A percentile compares a stretch with the other conserved stretches of the same genome.
These are phyloP conservation scores for Xiphydria camelus DNA, from an alignment of 2,888 invertebrate species.

Conservation along the genomic window DNA sequence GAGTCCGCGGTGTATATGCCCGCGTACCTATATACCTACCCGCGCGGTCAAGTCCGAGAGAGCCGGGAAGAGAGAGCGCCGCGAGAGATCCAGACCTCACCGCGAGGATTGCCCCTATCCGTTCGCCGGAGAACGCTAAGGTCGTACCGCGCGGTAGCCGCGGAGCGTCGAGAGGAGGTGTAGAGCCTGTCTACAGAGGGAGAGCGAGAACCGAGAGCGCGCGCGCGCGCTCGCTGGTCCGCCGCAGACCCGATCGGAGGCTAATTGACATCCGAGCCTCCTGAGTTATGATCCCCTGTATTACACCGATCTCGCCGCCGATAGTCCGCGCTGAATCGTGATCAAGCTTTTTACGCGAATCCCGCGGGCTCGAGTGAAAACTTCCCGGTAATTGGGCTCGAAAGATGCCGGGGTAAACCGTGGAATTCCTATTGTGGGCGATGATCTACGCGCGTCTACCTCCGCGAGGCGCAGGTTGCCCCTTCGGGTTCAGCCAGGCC, in stretches of 20 bases:
- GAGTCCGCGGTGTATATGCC: too few species aligned
- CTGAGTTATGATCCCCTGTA: conserved; percentile 20
- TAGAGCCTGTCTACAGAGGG: background rate
- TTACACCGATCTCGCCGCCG: conserved; percentile 19
- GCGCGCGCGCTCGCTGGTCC: background rate
- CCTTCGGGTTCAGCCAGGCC: too few species aligned
- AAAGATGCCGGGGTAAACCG: background rate
- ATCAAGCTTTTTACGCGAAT: conserved; percentile 18
- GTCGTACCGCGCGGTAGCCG: too few species aligned
- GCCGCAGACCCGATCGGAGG: conserved; percentile 3
- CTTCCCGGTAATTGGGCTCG: conserved; percentile 16
- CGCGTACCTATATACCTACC: too few species aligned
- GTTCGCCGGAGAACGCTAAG: too few species aligned
- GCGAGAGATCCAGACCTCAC: too few species aligned
- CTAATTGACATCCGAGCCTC: conserved; percentile 19
- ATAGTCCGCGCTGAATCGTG: conserved; percentile 18
- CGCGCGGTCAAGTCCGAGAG: too few species aligned
- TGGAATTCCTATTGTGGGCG: conserved; percentile 13
- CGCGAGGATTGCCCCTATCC: too few species aligned
- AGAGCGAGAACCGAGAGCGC: background rate
- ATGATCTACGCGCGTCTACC: background rate
- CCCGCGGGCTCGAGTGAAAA: conserved; percentile 16
- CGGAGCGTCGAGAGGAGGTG: background rate
- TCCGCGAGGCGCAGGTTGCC: too few species aligned
- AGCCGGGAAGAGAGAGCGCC: background rate